A percentile compares a stretch with the other conserved stretches of the same genome.
Conservation (phyloP, 2,113 vertebrate genomes). For the Charadrius vociferus region DNA sequence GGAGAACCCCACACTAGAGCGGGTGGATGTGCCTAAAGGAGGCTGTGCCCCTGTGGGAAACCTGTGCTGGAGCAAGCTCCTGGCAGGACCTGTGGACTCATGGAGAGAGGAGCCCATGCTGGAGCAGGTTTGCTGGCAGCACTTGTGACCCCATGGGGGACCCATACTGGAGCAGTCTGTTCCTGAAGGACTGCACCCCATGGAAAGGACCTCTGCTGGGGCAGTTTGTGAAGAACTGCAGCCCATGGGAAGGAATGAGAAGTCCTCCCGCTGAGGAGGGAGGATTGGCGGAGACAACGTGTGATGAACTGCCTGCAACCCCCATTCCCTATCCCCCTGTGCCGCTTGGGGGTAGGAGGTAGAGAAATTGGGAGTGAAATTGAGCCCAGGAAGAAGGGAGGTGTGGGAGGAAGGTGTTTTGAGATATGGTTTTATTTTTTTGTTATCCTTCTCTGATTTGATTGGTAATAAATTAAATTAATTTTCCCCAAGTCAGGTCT, state of each 20-base stretch:
- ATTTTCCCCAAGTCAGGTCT: background rate
- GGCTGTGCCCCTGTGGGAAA: too few relatives aligned
- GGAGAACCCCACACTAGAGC: background rate
- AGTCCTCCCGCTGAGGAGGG: background rate
- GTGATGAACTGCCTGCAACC: background rate
- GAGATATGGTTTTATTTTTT: background rate
- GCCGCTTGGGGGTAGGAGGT: background rate
- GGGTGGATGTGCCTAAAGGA: background rate
- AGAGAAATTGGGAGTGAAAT: background rate
- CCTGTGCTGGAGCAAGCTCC: background rate
- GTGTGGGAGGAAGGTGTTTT: background rate
- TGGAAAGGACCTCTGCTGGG: background rate
- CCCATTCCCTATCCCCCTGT: background rate
- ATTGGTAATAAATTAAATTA: background rate
- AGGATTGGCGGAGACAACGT: background rate
- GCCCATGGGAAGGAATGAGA: background rate
- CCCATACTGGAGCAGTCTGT: background rate
- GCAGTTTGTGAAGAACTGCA: background rate
- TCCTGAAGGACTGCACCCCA: background rate
- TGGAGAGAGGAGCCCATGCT: background rate
- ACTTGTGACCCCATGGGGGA: background rate
- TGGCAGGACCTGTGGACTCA: background rate
- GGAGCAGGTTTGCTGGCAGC: fast-evolving
- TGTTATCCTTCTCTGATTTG: background rate
- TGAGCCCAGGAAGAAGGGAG: background rate